These are phyloP conservation scores for Aquatica leii DNA, from an alignment of 2,888 invertebrate species.

Conservation along the genomic window DNA sequence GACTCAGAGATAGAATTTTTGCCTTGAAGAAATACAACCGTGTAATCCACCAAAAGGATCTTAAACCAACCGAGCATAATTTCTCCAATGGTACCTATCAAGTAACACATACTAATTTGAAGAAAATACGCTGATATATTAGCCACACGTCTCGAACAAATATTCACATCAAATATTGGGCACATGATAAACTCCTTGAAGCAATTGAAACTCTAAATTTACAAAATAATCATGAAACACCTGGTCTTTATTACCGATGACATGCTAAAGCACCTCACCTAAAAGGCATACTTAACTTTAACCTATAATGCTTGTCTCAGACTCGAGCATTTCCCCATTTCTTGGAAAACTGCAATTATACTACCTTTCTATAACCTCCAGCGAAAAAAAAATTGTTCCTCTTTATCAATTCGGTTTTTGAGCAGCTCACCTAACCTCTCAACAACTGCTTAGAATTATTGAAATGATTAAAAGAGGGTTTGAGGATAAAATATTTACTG, in stretches of 20 bases:
- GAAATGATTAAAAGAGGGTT: no score
- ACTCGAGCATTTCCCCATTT: background rate
- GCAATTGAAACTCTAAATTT: background rate
- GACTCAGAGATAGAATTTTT: background rate
- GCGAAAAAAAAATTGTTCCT: no score
- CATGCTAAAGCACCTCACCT: background rate
- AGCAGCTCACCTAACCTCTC: no score
- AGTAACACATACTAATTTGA: background rate
- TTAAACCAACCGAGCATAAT: no score
- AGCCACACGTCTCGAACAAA: constrained; percentile 1
- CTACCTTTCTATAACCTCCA: no score
- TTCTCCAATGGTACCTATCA: no score
- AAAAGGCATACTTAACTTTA: constrained; percentile 4
- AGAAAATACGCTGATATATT: background rate
- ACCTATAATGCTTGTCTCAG: background rate
- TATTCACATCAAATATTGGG: background rate
- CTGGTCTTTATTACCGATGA: background rate
- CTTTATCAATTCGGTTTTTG: no score
- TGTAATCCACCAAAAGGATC: no score
- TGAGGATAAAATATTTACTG: no score
- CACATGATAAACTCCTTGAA: background rate
- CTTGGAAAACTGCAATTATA: no score
- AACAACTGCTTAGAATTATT: no score
- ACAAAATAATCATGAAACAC: background rate
- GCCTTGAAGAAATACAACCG: background rate